phyloP scores from a whole-genome alignment of 2,888 invertebrate species.

The Sarcophaga rosellei region DNA sequence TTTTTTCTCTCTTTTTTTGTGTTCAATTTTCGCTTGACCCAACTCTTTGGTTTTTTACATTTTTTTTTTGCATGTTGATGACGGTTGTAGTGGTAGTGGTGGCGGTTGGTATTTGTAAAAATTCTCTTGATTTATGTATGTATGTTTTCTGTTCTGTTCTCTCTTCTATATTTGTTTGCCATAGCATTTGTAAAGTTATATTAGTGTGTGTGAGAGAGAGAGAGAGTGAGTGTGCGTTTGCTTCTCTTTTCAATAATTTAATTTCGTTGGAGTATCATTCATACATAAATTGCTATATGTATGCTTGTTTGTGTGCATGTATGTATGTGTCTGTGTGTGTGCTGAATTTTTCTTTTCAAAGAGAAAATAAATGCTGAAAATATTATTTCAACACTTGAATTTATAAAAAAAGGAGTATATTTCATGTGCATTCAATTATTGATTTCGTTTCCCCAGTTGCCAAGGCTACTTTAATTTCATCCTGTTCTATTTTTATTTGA shows the following conservation, averaged over 20 bases:
- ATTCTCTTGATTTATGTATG: slow-evolving; percentile 20
- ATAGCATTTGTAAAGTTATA: not conserved
- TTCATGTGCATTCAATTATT: not conserved
- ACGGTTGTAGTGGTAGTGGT: not conserved
- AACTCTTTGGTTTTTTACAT: slow-evolving; percentile 42
- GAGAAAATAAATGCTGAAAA: not conserved
- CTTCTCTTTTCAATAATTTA: slow-evolving; percentile 5
- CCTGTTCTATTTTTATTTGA: too few relatives aligned
- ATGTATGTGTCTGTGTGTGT: not conserved
- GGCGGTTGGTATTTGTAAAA: slow-evolving; percentile 17
- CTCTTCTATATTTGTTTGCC: not conserved
- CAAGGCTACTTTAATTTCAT: too few relatives aligned
- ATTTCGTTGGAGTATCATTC: not conserved
- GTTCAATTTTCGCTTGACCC: slow-evolving; percentile 1
- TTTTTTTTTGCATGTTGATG: slow-evolving; percentile 23
- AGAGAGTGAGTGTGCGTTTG: too few relatives aligned
- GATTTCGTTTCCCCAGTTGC: not conserved
- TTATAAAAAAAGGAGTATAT: not conserved
- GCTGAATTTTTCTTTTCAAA: not conserved
- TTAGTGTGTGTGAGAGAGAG: not conserved
- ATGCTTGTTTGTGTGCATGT: not conserved
- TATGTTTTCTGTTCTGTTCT: slow-evolving; percentile 4
- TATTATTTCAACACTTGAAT: slow-evolving; percentile 30
- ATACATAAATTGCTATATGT: too few relatives aligned
- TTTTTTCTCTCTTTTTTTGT: slow-evolving; percentile 3